Percentiles rank a stretch among this genome's conserved stretches.
Conservation (phyloP, 2,797 vertebrate species). For the Pangasius djambal region DNA sequence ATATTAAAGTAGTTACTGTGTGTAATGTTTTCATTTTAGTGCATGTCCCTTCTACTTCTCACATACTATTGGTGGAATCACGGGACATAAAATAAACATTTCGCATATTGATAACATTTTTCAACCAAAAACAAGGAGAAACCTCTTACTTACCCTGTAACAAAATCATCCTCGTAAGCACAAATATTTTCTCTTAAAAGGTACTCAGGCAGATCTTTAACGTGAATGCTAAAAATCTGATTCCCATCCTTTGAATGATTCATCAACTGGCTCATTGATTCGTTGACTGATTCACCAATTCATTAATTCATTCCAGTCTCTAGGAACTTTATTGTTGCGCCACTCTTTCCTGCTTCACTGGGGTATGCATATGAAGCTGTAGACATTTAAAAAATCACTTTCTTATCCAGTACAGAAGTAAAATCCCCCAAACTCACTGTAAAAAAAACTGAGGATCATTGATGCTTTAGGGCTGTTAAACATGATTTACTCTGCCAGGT, state of each 20-base stretch:
- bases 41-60: background rate
- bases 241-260: background rate
- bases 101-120: background rate
- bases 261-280: background rate
- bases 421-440: background rate
- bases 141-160: background rate
- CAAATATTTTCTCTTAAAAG: background rate
- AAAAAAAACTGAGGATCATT: background rate
- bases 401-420: background rate
- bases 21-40: no score
- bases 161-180: background rate
- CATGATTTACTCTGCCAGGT: background rate
- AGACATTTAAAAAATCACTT: background rate
- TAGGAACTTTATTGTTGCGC: background rate
- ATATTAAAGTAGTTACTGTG: background rate
- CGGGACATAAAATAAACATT: background rate
- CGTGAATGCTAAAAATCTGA: background rate
- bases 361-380: background rate
- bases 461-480: background rate
- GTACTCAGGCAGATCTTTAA: background rate
- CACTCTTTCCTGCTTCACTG: background rate
- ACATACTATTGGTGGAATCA: background rate
- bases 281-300: background rate
- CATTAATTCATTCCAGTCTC: background rate
- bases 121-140: no score